Evolutionary conservation across 2,113 vertebrate genomes (phyloP).

Genomic region (Naja naja): DNA sequence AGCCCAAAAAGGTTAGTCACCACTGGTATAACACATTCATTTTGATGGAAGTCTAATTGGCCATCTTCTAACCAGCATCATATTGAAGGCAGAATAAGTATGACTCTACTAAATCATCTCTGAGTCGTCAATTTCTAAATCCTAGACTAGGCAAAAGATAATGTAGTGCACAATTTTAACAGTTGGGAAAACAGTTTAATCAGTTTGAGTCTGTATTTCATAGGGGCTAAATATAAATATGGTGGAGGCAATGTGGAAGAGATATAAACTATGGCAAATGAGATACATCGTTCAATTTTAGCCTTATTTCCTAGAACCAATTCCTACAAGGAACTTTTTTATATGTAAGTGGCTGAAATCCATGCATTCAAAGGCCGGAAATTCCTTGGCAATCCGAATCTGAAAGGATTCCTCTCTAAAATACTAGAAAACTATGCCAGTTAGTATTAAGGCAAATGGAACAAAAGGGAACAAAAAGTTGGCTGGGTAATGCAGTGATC

Average conservation of each 20-base stretch:
- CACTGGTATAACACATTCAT: background rate
- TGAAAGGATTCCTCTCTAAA: background rate
- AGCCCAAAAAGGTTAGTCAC: no score
- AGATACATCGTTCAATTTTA: background rate
- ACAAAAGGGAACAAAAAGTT: background rate
- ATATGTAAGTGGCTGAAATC: background rate
- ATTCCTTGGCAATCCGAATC: background rate
- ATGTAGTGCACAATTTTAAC: background rate
- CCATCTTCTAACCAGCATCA: background rate
- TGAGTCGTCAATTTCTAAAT: background rate
- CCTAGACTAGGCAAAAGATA: background rate
- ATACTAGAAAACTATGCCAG: background rate
- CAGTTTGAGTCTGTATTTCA: background rate
- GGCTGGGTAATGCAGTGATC: background rate
- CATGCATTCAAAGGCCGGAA: background rate
- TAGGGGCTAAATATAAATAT: background rate
- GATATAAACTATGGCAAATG: background rate
- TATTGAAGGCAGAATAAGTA: background rate
- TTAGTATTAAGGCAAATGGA: background rate
- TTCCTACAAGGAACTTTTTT: background rate
- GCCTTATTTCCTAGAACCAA: background rate
- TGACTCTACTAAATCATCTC: background rate
- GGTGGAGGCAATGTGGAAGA: background rate
- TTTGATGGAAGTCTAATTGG: background rate
- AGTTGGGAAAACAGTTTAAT: background rate